Base-by-base conservation (phyloP, 2,888 invertebrate species). In the Synergus umbraculus region DNA sequence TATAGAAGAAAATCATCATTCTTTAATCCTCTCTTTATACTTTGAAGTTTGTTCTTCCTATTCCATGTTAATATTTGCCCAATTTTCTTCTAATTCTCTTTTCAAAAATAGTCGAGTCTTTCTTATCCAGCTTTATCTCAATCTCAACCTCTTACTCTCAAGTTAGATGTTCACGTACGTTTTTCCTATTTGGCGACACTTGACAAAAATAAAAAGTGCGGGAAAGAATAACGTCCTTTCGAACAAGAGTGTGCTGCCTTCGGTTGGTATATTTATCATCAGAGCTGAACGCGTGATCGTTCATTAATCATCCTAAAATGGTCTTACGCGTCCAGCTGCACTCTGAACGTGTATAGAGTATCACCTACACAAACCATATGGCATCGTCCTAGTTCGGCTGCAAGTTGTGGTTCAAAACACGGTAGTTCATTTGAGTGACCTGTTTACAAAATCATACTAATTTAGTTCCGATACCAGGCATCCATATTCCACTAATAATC, bases 251-350 rank as follows among this genome's bases (percentile, higher is more conserved):
- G 13, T 54, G 54, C 37, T 73, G 37, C 73, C 73, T 73, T 54
- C 49, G 29, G 37, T 37, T 29, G 49, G 73, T 73, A 73, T 54
- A 73, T 73, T 73, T 73, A 73, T 73, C 73, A 73, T 73, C 73
- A 0, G 49, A 46, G 41, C 41, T 58, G 12, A 41, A n/a, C 29
- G n/a, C 73, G 54, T 73, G 73, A 73, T 73, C n/a, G 54, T 73
- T 73, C 73, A 73, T 73, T 73, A 54, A 73, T 73, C 73, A 73
- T 73, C 49, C 73, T 4, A 73, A 54, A 49, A 37, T 15, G 73
- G 37, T 73, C 73, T 58, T 73, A 58, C 54, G 49, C 54, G 54
- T 58, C 54, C 73, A 73, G 41, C 54, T 73, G 73, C n/a, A 54
- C 37, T n/a, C 54, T 54, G 54, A 73, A 46, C 18, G 46, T 46